Percentiles rank a stretch among this genome's conserved stretches.
These are phyloP conservation scores for Glyptemys insculpta DNA, from an alignment of 2,797 vertebrate genomes.

Conservation along the genomic window DNA sequence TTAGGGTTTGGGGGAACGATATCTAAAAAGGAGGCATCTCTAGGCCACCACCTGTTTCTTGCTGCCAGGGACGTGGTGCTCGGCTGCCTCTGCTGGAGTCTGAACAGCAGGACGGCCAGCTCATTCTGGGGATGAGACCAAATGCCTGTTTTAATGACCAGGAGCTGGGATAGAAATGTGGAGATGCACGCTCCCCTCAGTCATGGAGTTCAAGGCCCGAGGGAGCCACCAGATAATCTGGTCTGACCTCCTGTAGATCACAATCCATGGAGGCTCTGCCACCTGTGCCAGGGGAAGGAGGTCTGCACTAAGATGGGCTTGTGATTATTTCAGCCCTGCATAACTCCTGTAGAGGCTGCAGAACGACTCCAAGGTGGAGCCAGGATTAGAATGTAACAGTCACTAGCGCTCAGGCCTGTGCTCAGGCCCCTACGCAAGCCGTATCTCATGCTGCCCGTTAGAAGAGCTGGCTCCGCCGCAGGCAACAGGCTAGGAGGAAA, in stretches of 20 bases:
- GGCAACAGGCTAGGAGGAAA: neutral
- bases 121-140: neutral
- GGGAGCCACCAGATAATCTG: too few species aligned
- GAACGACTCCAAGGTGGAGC: neutral
- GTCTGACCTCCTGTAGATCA: too few species aligned
- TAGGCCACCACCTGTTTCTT: neutral
- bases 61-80: neutral
- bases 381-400: neutral
- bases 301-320: neutral
- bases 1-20: neutral
- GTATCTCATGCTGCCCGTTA: neutral
- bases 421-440: neutral
- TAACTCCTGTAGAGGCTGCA: neutral
- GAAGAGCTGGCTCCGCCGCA: neutral
- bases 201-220: too few species aligned
- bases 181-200: neutral
- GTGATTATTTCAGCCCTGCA: rapidly evolving
- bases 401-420: neutral
- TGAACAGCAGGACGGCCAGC: neutral
- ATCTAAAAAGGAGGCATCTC: rapidly evolving
- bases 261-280: neutral
- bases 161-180: neutral
- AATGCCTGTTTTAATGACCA: neutral
- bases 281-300: rapidly evolving
- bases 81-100: neutral